Evolutionary conservation across 2,888 invertebrate species (phyloP).

Genomic region (Sinodicranocentrus sp.): DNA sequence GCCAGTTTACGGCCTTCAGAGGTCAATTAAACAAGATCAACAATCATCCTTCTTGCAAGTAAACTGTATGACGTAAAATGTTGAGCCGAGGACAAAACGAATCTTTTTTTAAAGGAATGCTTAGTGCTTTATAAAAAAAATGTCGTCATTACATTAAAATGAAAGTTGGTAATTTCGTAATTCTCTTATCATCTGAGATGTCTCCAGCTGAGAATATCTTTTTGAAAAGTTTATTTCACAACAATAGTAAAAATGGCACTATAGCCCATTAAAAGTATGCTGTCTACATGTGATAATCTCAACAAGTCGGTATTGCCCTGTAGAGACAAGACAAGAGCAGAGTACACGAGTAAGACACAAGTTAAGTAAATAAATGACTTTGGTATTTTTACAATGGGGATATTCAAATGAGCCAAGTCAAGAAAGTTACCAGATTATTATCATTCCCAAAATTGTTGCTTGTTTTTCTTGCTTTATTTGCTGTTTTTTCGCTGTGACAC

Average conservation of each 20-base stretch:
- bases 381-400: background rate
- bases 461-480: constrained; percentile 13
- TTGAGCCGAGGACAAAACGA: background rate
- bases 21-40: constrained; percentile 49
- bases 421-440: background rate
- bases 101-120: background rate
- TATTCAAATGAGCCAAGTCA: constrained; percentile 9
- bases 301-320: background rate
- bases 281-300: background rate
- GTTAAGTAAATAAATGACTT: background rate
- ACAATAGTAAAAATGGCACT: no score
- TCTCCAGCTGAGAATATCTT: no score
- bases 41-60: constrained; percentile 6
- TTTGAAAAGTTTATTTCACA: no score
- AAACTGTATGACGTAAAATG: no score
- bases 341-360: background rate
- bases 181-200: no score
- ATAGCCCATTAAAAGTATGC: background rate
- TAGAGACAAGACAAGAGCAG: background rate
- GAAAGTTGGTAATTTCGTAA: no score
- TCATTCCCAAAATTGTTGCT: constrained; percentile 15
- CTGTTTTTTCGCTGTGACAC: constrained; percentile 10
- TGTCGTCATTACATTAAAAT: no score
- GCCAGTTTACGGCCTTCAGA: constrained; percentile 45
- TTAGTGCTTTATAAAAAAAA: no score